A percentile compares a stretch with the other conserved stretches of the same genome.
phyloP scores from a whole-genome alignment of 2,797 vertebrate species.

The Peromyscus attwateri region DNA sequence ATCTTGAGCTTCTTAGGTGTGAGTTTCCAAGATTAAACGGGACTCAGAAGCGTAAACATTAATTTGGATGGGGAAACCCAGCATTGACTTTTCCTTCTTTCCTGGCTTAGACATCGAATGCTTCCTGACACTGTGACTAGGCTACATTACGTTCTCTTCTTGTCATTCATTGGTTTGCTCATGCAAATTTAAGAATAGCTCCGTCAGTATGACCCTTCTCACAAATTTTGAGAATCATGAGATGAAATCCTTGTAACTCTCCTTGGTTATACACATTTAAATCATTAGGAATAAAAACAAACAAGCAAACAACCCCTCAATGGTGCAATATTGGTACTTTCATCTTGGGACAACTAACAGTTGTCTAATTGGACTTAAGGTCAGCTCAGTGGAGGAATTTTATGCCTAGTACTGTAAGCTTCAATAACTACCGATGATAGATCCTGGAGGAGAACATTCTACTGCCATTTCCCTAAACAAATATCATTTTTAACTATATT shows the following conservation, averaged over 20 bases:
- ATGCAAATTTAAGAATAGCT: not conserved
- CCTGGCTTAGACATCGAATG: not conserved
- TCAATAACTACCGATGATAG: not conserved
- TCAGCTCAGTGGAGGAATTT: not conserved
- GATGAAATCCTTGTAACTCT: not conserved
- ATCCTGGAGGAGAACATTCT: not conserved
- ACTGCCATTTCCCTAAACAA: not conserved
- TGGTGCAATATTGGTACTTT: not conserved
- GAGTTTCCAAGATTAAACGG: not conserved
- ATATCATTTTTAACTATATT: not conserved
- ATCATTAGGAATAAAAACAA: not conserved
- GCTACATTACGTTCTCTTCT: not conserved
- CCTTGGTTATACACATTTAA: not conserved
- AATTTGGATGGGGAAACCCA: not conserved
- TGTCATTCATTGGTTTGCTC: not conserved
- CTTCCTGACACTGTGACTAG: not conserved
- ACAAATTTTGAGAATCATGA: not conserved
- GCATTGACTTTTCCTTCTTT: not conserved
- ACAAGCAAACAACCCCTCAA: not conserved
- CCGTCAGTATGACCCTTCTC: not conserved
- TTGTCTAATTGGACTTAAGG: not conserved
- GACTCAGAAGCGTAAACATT: not conserved
- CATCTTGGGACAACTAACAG: not conserved
- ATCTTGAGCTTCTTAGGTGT: not conserved
- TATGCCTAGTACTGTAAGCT: not conserved